Evolutionary conservation across 1,140 invertebrate species (phyloP).

Genomic region (Dufourea novaeangliae): DNA sequence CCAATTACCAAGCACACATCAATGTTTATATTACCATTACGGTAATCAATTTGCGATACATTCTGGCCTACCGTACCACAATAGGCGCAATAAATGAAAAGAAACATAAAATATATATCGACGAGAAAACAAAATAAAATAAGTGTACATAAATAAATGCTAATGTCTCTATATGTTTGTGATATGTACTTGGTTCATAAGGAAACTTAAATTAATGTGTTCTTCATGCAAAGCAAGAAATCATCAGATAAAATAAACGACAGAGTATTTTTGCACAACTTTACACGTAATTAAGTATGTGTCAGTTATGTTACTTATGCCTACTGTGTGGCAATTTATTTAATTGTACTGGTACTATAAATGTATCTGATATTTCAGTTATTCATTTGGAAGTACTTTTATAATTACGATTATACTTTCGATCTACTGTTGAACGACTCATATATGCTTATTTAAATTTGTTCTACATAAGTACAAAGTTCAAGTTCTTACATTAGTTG

Average conservation of each 20-base stretch:
- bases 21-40: slow-evolving; percentile 55
- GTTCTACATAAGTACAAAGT: slow-evolving; percentile 3
- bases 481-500: slow-evolving; percentile 10
- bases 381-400: not conserved
- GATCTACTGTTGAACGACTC: not conserved
- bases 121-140: slow-evolving; percentile 4
- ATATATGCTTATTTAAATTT: not conserved
- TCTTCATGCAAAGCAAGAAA: slow-evolving; percentile 71
- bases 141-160: slow-evolving; percentile 25
- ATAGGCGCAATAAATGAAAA: slow-evolving; percentile 8
- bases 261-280: slow-evolving; percentile 34
- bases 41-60: slow-evolving; percentile 25
- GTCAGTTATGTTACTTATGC: slow-evolving; percentile 19
- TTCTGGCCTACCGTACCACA: slow-evolving; percentile 6
- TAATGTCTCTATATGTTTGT: slow-evolving; percentile 22
- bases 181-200: slow-evolving; percentile 69
- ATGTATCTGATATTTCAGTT: not conserved
- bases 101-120: not conserved
- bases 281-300: slow-evolving; percentile 31
- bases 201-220: slow-evolving; percentile 57
- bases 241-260: slow-evolving; percentile 45
- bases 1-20: slow-evolving; percentile 78
- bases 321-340: slow-evolving; percentile 16
- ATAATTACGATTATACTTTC: not conserved
- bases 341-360: slow-evolving; percentile 7